Conservation (phyloP, 2,888 invertebrate genomes). For the Diadegma fenestrale region DNA sequence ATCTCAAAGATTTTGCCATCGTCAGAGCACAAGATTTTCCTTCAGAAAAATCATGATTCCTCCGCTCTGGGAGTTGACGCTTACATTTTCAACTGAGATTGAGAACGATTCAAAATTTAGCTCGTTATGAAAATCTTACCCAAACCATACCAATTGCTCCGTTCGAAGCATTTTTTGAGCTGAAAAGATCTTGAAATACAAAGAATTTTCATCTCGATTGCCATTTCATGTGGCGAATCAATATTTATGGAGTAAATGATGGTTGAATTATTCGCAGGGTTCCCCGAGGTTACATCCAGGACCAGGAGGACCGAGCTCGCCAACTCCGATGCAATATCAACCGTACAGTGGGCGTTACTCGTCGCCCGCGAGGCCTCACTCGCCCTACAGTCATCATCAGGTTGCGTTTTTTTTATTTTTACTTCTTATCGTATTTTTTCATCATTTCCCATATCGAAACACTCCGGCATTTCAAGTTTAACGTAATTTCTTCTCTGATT, state of each 20-base stretch:
- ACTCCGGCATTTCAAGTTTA: not conserved
- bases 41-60: not conserved
- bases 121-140: not conserved
- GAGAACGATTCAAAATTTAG: not conserved
- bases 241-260: slow-evolving; percentile 11
- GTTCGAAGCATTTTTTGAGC: not conserved
- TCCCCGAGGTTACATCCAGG: slow-evolving; percentile 83
- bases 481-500: not conserved
- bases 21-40: not conserved
- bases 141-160: not conserved
- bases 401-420: slow-evolving; percentile 68
- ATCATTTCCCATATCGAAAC: not conserved
- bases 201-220: not conserved
- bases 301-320: slow-evolving; percentile 83
- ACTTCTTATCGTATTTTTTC: not conserved
- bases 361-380: slow-evolving; percentile 83
- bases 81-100: not conserved
- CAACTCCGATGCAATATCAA: slow-evolving; percentile 84
- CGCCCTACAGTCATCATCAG: slow-evolving; percentile 84
- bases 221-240: too few species aligned
- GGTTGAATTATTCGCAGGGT: slow-evolving; percentile 74
- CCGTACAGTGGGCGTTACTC: slow-evolving; percentile 84
- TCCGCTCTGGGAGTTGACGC: not conserved
- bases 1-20: not conserved
- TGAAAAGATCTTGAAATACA: not conserved